Evolutionary conservation across 1,140 invertebrate genomes (phyloP), one percentile per base, ranked within the genome.

Genomic region (Halotydeus destructor): DNA sequence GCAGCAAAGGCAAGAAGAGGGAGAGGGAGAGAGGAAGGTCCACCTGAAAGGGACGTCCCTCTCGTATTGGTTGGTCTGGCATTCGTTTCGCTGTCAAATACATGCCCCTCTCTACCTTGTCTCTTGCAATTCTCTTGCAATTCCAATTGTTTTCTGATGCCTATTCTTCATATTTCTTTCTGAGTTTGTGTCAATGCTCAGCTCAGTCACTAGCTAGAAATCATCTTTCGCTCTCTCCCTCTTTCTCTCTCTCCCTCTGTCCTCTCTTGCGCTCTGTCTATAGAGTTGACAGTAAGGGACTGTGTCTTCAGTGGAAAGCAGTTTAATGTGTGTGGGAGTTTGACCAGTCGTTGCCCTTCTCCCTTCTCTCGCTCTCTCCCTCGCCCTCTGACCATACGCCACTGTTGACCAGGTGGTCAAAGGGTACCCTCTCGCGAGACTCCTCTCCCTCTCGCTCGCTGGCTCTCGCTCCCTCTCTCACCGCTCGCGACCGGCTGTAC

Each of bases 41-140:
- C 33, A 34, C 33, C 33, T 34, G 33, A 14, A 34, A 14, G 33
- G 33, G 33, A 34, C 33, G 33, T 34, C 33, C 33, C 33, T 19
- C 14, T 14, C 8, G 21, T 34, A 34, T 34, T 34, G 33, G 33
- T 34, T 34, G 33, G 33, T 34, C 22, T 34, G 33, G 14, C 14
- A 34, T 34, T 34, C 14, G 33, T 34, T 34, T 34, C 33, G 33
- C 14, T 34, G 33, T 34, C 33, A 5, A 5, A 6, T 5, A 34
- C 33, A 16, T 14, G 14, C 33, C 33, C 33, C n/a, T 9, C 33
- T 34, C 33, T 19, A 34, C 33, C 33, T 34, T 34, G 5, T 5
- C 14, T n/a, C n/a, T n/a, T n/a, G n/a, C n/a, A n/a, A n/a, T n/a
- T n/a, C n/a, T n/a, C n/a, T 14, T 34, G 33, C 33, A 34, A 6